phyloP scores from a whole-genome alignment of 2,888 invertebrate species.

The Drosophila rellima region DNA sequence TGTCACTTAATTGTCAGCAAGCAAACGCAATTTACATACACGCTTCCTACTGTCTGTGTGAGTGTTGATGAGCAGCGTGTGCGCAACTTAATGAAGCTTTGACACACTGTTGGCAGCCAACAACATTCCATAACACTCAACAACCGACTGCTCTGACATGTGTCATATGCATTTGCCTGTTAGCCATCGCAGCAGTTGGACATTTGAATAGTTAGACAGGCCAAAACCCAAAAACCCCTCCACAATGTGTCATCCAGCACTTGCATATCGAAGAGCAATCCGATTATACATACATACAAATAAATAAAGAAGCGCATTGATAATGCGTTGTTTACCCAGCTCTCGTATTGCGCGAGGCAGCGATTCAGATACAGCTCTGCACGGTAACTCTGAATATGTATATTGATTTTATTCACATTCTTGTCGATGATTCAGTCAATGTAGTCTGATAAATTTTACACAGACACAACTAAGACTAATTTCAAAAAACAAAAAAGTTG shows the following conservation, averaged over 20 bases:
- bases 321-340: conserved; percentile 60
- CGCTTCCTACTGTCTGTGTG: conserved; percentile 17
- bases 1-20: conserved; percentile 75
- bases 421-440: not conserved
- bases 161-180: conserved; percentile 76
- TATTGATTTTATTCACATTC: conserved; percentile 8
- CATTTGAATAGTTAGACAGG: conserved; percentile 20
- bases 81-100: conserved; percentile 68
- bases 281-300: conserved; percentile 40
- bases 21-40: conserved; percentile 45
- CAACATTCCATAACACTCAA: conserved; percentile 48
- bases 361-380: conserved; percentile 2
- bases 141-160: conserved; percentile 59
- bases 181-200: conserved; percentile 39
- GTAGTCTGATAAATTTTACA: not conserved
- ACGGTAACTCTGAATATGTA: conserved; percentile 19
- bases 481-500: not conserved
- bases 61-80: conserved; percentile 31
- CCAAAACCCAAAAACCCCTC: not conserved
- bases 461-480: not conserved
- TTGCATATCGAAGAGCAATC: conserved; percentile 64
- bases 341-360: conserved; percentile 42
- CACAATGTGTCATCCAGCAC: conserved; percentile 14
- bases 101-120: conserved; percentile 30
- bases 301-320: conserved; percentile 45